These are phyloP conservation scores for Meghimatium bilineatum DNA, from an alignment of 2,888 invertebrate species.

Conservation along the genomic window DNA sequence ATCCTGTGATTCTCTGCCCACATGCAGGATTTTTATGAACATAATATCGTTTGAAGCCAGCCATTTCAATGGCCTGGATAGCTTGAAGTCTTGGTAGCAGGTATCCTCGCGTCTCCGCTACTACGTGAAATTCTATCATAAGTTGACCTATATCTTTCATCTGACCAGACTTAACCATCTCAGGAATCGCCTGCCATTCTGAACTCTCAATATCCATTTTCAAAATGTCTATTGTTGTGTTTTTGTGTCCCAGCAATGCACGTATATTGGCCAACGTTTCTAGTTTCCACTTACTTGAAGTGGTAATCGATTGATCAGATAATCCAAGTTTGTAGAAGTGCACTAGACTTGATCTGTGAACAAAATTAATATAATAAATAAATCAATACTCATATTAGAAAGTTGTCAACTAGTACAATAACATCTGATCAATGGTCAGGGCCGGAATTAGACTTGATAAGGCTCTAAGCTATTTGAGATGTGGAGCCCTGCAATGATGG, in stretches of 20 bases:
- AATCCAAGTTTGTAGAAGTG: conserved; percentile 35
- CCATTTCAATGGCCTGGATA: conserved; percentile 21
- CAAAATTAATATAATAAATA: too few relatives aligned
- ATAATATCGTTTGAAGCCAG: conserved; percentile 40
- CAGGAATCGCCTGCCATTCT: conserved; percentile 39
- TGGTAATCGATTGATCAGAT: background rate
- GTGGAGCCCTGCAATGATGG: too few relatives aligned
- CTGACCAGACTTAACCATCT: conserved; percentile 35
- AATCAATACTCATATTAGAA: too few relatives aligned
- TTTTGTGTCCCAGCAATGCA: conserved; percentile 8
- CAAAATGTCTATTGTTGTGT: background rate
- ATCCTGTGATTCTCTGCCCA: background rate
- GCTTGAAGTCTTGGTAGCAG: background rate
- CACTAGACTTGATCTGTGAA: background rate
- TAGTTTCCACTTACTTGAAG: background rate
- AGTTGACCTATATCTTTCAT: conserved; percentile 41
- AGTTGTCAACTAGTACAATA: too few relatives aligned
- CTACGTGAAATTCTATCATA: conserved; percentile 42
- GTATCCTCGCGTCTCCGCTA: background rate
- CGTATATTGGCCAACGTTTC: background rate
- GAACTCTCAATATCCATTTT: conserved; percentile 50
- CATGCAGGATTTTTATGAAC: conserved; percentile 33
- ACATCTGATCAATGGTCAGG: too few relatives aligned
- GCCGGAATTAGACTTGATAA: too few relatives aligned
- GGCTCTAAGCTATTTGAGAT: too few relatives aligned